Percentiles rank a stretch among this genome's conserved stretches.
These are phyloP conservation scores for Oscheius sp. DNA, from an alignment of 2,888 invertebrate genomes.

Conservation along the genomic window DNA sequence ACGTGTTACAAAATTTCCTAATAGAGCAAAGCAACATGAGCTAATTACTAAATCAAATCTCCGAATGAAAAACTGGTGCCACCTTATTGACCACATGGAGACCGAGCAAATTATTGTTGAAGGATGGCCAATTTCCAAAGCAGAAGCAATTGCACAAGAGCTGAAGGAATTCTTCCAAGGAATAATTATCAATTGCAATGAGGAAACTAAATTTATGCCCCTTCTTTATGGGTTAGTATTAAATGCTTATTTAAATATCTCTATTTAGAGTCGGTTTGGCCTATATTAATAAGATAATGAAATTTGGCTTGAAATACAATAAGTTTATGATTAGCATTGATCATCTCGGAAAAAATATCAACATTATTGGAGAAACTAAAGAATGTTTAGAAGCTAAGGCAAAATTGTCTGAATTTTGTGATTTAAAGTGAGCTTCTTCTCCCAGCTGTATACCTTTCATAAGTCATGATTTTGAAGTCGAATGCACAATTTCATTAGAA, in stretches of 20 bases:
- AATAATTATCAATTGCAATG: background rate
- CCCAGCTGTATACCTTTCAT: too few species aligned
- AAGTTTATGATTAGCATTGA: too few species aligned
- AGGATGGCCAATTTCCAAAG: background rate
- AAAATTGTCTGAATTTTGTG: background rate
- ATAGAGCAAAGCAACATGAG: background rate
- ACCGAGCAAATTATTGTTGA: background rate
- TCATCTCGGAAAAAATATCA: background rate
- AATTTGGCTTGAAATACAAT: too few species aligned
- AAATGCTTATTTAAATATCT: background rate
- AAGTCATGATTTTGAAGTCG: background rate
- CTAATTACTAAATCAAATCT: background rate
- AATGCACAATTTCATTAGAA: background rate
- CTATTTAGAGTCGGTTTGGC: background rate
- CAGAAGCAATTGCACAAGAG: background rate
- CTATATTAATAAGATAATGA: background rate
- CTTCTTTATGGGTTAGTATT: slow-evolving; percentile 2
- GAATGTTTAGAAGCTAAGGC: background rate
- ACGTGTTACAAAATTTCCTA: too few species aligned
- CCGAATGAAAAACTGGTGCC: background rate
- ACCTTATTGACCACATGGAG: background rate
- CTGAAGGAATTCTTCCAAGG: background rate
- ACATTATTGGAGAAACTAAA: background rate
- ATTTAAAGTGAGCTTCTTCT: background rate
- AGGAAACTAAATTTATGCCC: background rate